Percentiles rank a stretch among this genome's conserved stretches.
phyloP scores from a whole-genome alignment of 1,140 invertebrate species.

The Heliothis subflexa region DNA sequence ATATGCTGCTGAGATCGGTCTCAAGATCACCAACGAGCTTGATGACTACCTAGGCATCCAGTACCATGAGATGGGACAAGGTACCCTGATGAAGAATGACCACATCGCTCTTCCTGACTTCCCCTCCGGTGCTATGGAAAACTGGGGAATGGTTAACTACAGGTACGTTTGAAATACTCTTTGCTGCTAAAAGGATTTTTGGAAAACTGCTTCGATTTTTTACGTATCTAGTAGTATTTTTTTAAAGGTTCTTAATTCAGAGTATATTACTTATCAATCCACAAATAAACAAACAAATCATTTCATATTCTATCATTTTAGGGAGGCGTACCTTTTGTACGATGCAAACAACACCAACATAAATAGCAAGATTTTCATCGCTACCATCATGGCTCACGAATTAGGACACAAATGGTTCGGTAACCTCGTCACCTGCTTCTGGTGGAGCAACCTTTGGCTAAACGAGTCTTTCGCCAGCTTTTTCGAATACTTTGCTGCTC shows the following conservation, averaged over 20 bases:
- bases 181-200: not conserved
- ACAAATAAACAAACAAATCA: no score
- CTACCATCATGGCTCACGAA: slow-evolving; percentile 88
- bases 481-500: slow-evolving; percentile 88
- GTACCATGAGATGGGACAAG: slow-evolving; percentile 82
- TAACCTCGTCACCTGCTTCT: slow-evolving; percentile 89
- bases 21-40: slow-evolving; percentile 84
- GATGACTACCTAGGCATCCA: slow-evolving; percentile 83
- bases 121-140: slow-evolving; percentile 89
- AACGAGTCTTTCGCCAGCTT: slow-evolving; percentile 91
- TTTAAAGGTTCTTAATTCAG: slow-evolving; percentile 38
- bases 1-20: slow-evolving; percentile 86
- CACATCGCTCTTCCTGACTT: slow-evolving; percentile 92
- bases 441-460: slow-evolving; percentile 91
- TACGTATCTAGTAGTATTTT: no score
- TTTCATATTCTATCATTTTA: slow-evolving; percentile 64
- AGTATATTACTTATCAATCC: no score
- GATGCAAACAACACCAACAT: slow-evolving; percentile 84
- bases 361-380: slow-evolving; percentile 83
- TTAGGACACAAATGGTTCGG: slow-evolving; percentile 90
- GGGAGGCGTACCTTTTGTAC: slow-evolving; percentile 88
- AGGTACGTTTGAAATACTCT: slow-evolving; percentile 68
- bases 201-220: not conserved
- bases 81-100: slow-evolving; percentile 86
- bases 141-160: slow-evolving; percentile 90